Base-by-base conservation (phyloP, 2,113 vertebrate genomes). In the Xiphophorus maculatus region DNA sequence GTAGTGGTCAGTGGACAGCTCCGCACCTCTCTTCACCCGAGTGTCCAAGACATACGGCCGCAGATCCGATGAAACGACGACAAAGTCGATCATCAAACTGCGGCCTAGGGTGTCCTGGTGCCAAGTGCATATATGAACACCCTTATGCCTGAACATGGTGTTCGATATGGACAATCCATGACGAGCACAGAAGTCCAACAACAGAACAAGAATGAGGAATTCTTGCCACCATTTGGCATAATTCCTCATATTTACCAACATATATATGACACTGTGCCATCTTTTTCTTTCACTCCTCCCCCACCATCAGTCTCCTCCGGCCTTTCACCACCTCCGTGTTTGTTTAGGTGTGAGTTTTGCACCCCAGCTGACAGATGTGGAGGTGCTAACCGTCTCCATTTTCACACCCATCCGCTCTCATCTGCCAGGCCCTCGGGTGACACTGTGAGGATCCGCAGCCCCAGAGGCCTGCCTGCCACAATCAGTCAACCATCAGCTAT, bases 351-450 rank as follows among this genome's bases (percentile, higher is more conserved):
- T 66, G 40, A 58, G 48, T 71, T 76, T 54, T 58, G 73, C 73
- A 54, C 15, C 33, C 33, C 67, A 69, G 68, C 63, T 71, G 84
- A 81, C 82, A 81, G 76, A 78, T 82, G 79, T 78, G 66, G 77
- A 84, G 79, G 66, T 67, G 78, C 69, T 76, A 81, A 85, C 80
- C 0, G 17, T 66, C 67, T 69, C 69, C 69, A 76, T 65, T 86
- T 80, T 84, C 83, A 85, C 78, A 84, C 78, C 75, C 70, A 60
- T 82, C 63, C 66, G 17, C 66, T 77, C 71, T 37, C 51, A 73
- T 77, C 77, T 61, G 0, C 48, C 33, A 1, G 69, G 42, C 77
- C 74, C 60, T 54, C 12, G 60, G 73, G 15, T 81, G 79, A 77
- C 75, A 71, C 28, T 2, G 44, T 13, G 7, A 74, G 62, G 65